Conservation (phyloP, 2,888 invertebrate genomes). For the Leptothorax acervorum region DNA sequence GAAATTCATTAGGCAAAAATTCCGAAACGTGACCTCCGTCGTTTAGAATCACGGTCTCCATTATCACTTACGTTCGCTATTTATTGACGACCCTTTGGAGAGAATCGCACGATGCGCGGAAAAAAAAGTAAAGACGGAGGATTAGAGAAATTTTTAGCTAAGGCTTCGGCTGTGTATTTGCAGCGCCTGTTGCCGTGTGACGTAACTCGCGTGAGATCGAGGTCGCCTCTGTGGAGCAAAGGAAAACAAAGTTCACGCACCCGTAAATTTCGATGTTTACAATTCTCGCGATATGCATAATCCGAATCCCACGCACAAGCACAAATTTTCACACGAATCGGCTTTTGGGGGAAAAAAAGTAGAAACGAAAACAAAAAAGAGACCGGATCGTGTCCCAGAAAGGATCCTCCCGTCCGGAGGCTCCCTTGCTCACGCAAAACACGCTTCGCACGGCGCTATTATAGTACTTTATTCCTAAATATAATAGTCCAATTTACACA, state of each 20-base stretch:
- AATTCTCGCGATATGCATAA: constrained; percentile 43
- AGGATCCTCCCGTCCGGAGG: neutral
- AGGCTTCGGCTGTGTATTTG: constrained; percentile 57
- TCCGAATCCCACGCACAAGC: constrained; percentile 19
- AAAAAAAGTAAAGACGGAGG: neutral
- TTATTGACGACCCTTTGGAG: constrained; percentile 63
- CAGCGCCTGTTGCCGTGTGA: constrained; percentile 51
- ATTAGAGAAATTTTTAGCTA: constrained; percentile 69
- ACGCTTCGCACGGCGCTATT: constrained; percentile 28
- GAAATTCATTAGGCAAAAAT: constrained; percentile 68
- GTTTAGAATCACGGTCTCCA: constrained; percentile 25
- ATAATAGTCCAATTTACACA: constrained; percentile 66
- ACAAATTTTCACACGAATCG: constrained; percentile 53
- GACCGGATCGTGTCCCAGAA: neutral
- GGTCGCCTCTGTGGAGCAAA: constrained; percentile 50
- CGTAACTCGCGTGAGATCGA: constrained; percentile 59
- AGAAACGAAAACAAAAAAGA: neutral
- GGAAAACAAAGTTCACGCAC: constrained; percentile 40
- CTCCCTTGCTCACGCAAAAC: constrained; percentile 20
- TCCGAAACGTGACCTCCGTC: constrained; percentile 30
- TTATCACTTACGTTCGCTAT: constrained; percentile 60
- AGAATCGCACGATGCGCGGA: constrained; percentile 22
- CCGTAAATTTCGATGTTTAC: constrained; percentile 47
- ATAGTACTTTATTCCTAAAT: constrained; percentile 58
- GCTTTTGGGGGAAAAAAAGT: neutral